Conservation (phyloP, 2,113 vertebrate species). For the Sorex araneus region DNA sequence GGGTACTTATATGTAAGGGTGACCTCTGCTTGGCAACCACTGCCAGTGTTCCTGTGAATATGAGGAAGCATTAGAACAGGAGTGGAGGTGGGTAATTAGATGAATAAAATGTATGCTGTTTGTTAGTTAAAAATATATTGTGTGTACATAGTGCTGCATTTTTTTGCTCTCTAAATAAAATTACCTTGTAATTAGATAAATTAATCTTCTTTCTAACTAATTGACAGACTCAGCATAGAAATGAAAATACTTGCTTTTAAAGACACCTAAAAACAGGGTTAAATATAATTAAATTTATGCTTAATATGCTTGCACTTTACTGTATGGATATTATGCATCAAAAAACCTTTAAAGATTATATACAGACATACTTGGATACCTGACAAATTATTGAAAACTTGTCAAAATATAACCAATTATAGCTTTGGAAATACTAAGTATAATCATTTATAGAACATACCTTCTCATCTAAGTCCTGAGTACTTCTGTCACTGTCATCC, state of each 20-base stretch:
- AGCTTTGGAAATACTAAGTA: constrained; percentile 27
- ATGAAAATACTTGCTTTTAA: neutral
- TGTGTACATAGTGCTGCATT: neutral
- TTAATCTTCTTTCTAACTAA: constrained; percentile 48
- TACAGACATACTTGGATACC: neutral
- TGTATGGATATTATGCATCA: neutral
- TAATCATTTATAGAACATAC: neutral
- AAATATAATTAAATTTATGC: constrained; percentile 45
- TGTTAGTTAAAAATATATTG: neutral
- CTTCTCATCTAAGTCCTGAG: neutral
- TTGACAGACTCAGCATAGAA: constrained; percentile 39
- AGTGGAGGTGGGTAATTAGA: neutral
- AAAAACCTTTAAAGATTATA: constrained; percentile 42
- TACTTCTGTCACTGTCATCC: too few relatives aligned
- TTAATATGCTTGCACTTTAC: neutral
- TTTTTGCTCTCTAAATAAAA: constrained; percentile 52
- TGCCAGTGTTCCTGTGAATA: neutral
- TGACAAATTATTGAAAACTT: constrained; percentile 48
- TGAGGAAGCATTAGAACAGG: neutral
- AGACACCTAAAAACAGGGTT: constrained; percentile 14
- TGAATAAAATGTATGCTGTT: neutral
- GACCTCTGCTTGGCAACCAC: neutral
- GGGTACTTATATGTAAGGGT: neutral
- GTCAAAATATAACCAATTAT: constrained; percentile 3
- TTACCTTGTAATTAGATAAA: constrained; percentile 60